phyloP scores from a whole-genome alignment of 2,113 vertebrate species.

The Erpornis zantholeuca region DNA sequence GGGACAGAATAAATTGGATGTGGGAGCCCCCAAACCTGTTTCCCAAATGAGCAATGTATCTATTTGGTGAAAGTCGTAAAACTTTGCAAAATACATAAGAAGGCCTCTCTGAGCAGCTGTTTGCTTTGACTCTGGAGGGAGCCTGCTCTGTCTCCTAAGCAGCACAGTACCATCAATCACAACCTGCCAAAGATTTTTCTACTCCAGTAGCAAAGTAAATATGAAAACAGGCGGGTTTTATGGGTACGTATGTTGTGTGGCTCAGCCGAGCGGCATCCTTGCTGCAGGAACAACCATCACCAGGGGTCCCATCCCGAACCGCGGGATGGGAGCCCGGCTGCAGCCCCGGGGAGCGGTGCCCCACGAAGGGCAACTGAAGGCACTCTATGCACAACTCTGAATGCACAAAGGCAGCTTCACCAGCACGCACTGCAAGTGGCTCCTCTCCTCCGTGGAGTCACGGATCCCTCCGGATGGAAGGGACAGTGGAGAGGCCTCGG shows the following conservation, averaged over 20 bases:
- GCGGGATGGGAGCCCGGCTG: background rate
- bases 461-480: background rate
- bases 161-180: constrained; percentile 50
- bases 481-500: rapidly evolving
- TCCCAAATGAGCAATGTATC: constrained; percentile 36
- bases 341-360: background rate
- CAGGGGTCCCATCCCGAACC: background rate
- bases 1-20: constrained; percentile 40
- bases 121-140: constrained; percentile 55
- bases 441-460: background rate
- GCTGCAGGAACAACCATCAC: background rate
- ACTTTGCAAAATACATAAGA: constrained; percentile 40
- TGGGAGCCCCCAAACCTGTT: constrained; percentile 51
- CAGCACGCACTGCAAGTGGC: rapidly evolving
- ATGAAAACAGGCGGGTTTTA: constrained; percentile 38
- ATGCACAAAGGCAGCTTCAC: rapidly evolving
- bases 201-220: constrained; percentile 50
- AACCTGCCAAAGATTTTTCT: constrained; percentile 49
- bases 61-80: constrained; percentile 52
- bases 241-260: background rate
- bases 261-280: background rate
- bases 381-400: rapidly evolving
- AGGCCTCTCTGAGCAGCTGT: constrained; percentile 39
- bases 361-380: background rate
- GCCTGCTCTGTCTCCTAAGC: constrained; percentile 33